Evolutionary conservation across 2,797 vertebrate genomes (phyloP).

Genomic region (Sebastes ruberrimus): DNA sequence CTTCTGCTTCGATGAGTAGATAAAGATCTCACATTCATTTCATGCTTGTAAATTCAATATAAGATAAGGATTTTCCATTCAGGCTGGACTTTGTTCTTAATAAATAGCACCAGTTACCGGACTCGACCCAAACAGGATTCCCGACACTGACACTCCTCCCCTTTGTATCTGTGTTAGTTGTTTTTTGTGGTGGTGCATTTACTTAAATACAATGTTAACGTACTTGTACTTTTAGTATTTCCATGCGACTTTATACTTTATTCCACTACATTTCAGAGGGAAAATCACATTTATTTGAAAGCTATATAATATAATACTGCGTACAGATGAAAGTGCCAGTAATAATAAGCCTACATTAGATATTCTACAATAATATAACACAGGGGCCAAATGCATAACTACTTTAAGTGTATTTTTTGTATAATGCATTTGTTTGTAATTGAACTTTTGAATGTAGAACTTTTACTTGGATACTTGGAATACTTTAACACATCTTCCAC

Average conservation of each 20-base stretch:
- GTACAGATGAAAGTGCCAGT: neutral
- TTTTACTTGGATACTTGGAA: too few species aligned
- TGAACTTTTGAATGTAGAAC: too few species aligned
- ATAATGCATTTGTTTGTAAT: too few species aligned
- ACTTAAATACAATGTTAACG: too few species aligned
- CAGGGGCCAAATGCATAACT: too few species aligned
- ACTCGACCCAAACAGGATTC: neutral
- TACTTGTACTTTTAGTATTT: too few species aligned
- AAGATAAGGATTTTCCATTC: neutral
- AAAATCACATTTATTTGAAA: neutral
- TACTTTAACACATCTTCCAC: too few species aligned
- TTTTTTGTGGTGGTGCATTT: neutral
- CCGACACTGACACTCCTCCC: neutral
- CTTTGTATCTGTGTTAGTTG: neutral
- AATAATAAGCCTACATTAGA: neutral
- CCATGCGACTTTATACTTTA: too few species aligned
- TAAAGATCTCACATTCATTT: neutral
- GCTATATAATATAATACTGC: neutral
- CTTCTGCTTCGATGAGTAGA: neutral
- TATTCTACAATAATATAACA: neutral
- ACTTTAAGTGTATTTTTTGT: too few species aligned
- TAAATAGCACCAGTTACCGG: neutral
- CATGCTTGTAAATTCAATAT: neutral
- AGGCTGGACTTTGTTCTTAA: neutral
- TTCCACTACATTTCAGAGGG: neutral